A percentile compares a stretch with the other conserved stretches of the same genome.
Conservation (phyloP, 2,113 vertebrate genomes). For the Physeter macrocephalus region DNA sequence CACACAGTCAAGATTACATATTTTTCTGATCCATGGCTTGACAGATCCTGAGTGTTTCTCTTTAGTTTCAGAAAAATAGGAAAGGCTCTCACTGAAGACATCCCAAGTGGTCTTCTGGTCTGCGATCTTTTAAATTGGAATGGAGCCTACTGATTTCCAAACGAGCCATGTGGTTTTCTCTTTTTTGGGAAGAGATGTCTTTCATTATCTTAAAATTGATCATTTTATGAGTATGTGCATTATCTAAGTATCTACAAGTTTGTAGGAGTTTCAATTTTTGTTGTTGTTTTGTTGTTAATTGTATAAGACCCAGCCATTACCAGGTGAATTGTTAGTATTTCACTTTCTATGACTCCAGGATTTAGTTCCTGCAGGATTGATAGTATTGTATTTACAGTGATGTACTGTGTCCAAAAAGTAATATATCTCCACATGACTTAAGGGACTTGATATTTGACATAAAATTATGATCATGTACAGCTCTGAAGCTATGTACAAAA, state of each 20-base stretch:
- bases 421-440: conserved; percentile 31
- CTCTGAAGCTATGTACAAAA: conserved; percentile 41
- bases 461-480: conserved; percentile 54
- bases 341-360: not conserved
- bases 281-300: not conserved
- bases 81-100: not conserved
- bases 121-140: conserved; percentile 30
- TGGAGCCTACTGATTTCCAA: conserved; percentile 38
- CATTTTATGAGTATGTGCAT: not conserved
- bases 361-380: not conserved
- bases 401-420: conserved; percentile 14
- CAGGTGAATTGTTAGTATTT: not conserved
- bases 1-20: not conserved
- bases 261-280: not conserved
- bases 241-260: not conserved
- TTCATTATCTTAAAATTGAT: not conserved
- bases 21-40: not conserved
- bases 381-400: conserved; percentile 53
- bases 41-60: not conserved
- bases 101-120: conserved; percentile 40
- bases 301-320: not conserved
- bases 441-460: conserved; percentile 56
- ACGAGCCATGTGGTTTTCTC: not conserved
- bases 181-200: not conserved
- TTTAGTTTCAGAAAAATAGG: conserved; percentile 4